Percentiles rank a stretch among this genome's conserved stretches.
These are phyloP conservation scores for Dasysyrphus albostriatus DNA, from an alignment of 2,888 invertebrate species.

Conservation along the genomic window DNA sequence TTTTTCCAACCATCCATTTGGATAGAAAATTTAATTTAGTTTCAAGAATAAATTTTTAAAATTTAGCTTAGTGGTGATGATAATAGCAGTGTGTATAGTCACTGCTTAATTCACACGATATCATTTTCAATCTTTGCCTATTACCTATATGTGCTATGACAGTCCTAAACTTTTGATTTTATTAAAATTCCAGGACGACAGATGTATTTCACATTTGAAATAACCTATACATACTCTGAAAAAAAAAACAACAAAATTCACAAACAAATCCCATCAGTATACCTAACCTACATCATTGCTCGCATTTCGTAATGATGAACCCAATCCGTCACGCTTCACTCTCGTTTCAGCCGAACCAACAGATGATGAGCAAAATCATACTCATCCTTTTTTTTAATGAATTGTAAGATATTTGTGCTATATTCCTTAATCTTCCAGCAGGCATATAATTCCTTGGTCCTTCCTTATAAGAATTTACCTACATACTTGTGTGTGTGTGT, in stretches of 20 bases:
- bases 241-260: background rate
- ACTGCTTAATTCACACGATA: constrained; percentile 5
- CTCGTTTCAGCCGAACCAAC: constrained; percentile 7
- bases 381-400: constrained; percentile 31
- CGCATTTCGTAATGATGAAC: constrained; percentile 38
- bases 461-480: background rate
- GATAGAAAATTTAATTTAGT: too few species aligned
- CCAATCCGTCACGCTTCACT: constrained; percentile 59
- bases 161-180: constrained; percentile 14
- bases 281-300: background rate
- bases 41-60: too few species aligned
- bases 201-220: constrained; percentile 52
- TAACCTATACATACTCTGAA: constrained; percentile 16
- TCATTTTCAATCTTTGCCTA: background rate
- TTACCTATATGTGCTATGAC: too few species aligned
- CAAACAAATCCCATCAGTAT: background rate
- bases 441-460: background rate
- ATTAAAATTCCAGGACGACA: constrained; percentile 33
- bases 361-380: constrained; percentile 38
- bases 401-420: constrained; percentile 27
- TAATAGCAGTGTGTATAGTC: background rate
- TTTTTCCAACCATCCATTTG: too few species aligned
- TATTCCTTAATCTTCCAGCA: constrained; percentile 21
- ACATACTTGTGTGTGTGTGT: background rate
- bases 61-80: too few species aligned